Evolutionary conservation across 1,140 invertebrate species (phyloP).

Genomic region (Copidosoma floridanum): DNA sequence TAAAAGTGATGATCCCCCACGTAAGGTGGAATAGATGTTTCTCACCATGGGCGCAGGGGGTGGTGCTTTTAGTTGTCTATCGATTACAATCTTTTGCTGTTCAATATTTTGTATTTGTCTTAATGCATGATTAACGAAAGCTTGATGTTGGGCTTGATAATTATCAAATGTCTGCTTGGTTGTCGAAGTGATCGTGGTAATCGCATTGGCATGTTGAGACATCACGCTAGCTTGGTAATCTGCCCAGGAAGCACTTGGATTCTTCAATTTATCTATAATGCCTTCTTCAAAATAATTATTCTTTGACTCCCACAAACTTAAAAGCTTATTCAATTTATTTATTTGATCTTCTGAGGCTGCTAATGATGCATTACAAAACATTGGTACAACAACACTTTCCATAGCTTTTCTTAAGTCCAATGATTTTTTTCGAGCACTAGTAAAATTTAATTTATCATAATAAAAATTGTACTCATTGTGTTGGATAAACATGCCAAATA

Average conservation of each 20-base stretch:
- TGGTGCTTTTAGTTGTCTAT: slow-evolving; percentile 63
- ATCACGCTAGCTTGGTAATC: slow-evolving; percentile 82
- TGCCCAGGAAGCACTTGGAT: slow-evolving; percentile 74
- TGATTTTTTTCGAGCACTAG: slow-evolving; percentile 89
- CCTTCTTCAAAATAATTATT: slow-evolving; percentile 86
- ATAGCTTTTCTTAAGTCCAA: slow-evolving; percentile 87
- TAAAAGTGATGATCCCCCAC: too few relatives aligned
- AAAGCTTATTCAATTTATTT: slow-evolving; percentile 85
- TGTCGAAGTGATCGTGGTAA: slow-evolving; percentile 71
- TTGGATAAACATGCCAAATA: too few relatives aligned
- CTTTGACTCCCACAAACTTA: slow-evolving; percentile 94
- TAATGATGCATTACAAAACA: slow-evolving; percentile 90
- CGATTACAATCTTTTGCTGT: slow-evolving; percentile 74
- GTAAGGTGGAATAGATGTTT: too few relatives aligned
- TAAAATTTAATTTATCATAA: slow-evolving; percentile 53
- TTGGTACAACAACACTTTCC: slow-evolving; percentile 91
- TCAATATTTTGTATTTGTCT: slow-evolving; percentile 83
- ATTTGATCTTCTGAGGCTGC: slow-evolving; percentile 83
- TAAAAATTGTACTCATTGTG: too few relatives aligned
- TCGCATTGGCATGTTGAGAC: slow-evolving; percentile 72
- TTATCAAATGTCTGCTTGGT: slow-evolving; percentile 77
- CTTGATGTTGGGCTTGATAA: slow-evolving; percentile 91
- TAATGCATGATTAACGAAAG: slow-evolving; percentile 87
- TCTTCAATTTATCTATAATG: slow-evolving; percentile 81
- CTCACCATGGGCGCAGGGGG: too few relatives aligned